Base-by-base conservation (phyloP, 2,888 invertebrate genomes). In the Bombyx huttoni region DNA sequence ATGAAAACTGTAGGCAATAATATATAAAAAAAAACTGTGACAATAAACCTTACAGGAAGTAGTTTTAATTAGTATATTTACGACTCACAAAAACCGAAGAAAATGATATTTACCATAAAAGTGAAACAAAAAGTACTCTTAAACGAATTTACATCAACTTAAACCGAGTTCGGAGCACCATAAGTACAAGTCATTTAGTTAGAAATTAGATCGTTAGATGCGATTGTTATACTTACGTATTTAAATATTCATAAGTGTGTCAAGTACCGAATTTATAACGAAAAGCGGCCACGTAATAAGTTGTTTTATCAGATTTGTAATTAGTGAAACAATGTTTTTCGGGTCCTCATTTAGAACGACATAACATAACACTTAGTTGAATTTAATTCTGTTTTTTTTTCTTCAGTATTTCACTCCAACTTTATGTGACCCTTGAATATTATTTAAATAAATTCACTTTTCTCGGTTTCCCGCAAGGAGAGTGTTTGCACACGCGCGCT, bases 381-480 rank as follows among this genome's bases (percentile, higher is more conserved):
- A 34, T 40, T 8, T 52, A 7, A 49, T 7, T 24, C 0, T 13
- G 48, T 46, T 1, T 24, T 1, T 40, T 40, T 48, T 48, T 52
- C n/a, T 52, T 47, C 45, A 14, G 46, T 14, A 14, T 46, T 33
- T 50, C 12, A 9, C 13, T 24, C 33, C 52, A 53, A 63, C 48
- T 40, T 52, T 56, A 57, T 8, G 47, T 33, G 49, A 49, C 47
- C 55, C 50, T 54, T 51, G 49, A 51, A 59, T 51, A 54, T 33
- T 55, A 56, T 56, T 34, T 13, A 51, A 53, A 53, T 46, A 57
- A 58, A 60, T 62, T 56, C 50, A 54, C 57, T 59, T 59, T 54
- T 56, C 53, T 63, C 57, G 51, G 52, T 51, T 13, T 49, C 47
- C 51, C 33, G 49, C 54, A 54, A 56, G 47, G 40, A 8, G 48